phyloP scores from a whole-genome alignment of 2,888 invertebrate genomes.

The Caenorhabditis drosophilae region DNA sequence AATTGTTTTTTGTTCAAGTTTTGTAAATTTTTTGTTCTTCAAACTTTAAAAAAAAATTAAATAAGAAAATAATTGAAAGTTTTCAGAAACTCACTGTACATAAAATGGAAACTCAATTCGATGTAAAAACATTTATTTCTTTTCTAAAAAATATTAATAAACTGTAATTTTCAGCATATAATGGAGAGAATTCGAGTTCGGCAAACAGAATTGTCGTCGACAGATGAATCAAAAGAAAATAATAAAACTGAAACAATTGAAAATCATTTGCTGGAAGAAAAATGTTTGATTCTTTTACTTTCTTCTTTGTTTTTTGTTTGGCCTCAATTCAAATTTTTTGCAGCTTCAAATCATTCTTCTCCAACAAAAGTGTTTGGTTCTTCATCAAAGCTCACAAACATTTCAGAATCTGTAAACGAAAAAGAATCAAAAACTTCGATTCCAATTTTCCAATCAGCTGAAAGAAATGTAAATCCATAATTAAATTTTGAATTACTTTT shows the following conservation, averaged over 20 bases:
- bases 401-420: not conserved
- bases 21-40: too few relatives aligned
- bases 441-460: constrained; percentile 8
- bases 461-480: constrained; percentile 3
- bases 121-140: constrained; percentile 1
- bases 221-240: constrained; percentile 40
- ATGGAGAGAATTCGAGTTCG: constrained; percentile 46
- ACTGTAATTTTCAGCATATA: constrained; percentile 17
- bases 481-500: not conserved
- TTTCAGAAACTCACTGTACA: constrained; percentile 33
- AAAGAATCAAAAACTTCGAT: not conserved
- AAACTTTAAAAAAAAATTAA: too few relatives aligned
- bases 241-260: not conserved
- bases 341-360: not conserved
- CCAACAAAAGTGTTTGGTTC: constrained; percentile 22
- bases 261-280: constrained; percentile 5
- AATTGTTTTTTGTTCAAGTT: too few relatives aligned
- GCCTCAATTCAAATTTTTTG: not conserved
- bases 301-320: not conserved
- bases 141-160: not conserved
- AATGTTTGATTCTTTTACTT: constrained; percentile 6
- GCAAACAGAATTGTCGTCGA: constrained; percentile 23
- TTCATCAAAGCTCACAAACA: constrained; percentile 7
- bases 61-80: too few relatives aligned
- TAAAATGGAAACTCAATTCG: constrained; percentile 29